These are phyloP conservation scores for Aphelinus certus DNA, from an alignment of 1,140 invertebrate genomes.

Conservation along the genomic window DNA sequence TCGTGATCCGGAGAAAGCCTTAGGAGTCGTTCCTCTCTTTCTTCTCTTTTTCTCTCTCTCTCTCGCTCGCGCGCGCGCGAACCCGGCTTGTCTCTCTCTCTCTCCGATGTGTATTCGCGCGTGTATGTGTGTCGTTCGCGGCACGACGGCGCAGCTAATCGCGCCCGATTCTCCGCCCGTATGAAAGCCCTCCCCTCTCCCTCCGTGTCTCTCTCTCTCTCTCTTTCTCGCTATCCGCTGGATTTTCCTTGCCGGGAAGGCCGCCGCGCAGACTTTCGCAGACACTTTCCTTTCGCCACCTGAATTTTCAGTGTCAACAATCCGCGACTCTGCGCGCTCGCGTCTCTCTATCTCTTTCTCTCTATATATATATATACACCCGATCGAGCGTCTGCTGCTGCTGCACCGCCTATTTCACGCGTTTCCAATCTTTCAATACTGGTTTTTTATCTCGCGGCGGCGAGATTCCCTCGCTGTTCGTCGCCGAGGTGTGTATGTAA, in stretches of 20 bases:
- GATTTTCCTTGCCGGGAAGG: slow-evolving; percentile 8
- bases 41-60: too few species aligned
- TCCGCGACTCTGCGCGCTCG: background rate
- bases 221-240: background rate
- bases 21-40: background rate
- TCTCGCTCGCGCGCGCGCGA: too few species aligned
- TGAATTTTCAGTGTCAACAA: slow-evolving; percentile 35
- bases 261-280: slow-evolving; percentile 8
- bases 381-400: too few species aligned
- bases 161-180: background rate
- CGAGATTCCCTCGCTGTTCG: too few species aligned
- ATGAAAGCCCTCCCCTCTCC: background rate
- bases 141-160: background rate
- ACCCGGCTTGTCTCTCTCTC: background rate
- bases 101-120: background rate
- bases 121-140: background rate
- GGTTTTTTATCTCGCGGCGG: background rate
- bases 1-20: slow-evolving; percentile 54
- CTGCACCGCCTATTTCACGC: too few species aligned
- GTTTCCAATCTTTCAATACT: background rate
- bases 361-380: too few species aligned
- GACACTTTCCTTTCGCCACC: slow-evolving; percentile 19
- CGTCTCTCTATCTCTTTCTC: too few species aligned
- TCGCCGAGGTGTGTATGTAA: too few species aligned
- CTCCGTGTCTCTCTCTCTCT: background rate